phyloP scores from a whole-genome alignment of 2,888 invertebrate species.

The Leptopilina myrica region DNA sequence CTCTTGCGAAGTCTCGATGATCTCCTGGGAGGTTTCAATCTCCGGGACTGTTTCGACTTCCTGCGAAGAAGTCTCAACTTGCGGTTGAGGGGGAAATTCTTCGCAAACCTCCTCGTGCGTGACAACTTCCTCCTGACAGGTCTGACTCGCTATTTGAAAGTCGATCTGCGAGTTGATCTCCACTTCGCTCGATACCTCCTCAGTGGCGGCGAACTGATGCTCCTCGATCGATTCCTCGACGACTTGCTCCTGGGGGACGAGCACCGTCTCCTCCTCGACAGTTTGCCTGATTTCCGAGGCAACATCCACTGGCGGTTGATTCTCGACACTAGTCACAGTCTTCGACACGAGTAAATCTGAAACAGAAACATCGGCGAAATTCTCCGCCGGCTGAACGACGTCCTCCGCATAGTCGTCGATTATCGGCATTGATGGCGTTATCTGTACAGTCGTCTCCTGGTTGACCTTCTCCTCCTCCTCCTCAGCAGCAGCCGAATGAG shows the following conservation, averaged over 20 bases:
- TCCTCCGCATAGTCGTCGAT: slow-evolving; percentile 71
- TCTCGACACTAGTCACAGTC: slow-evolving; percentile 49
- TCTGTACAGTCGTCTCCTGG: slow-evolving; percentile 64
- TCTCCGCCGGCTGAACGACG: slow-evolving; percentile 56
- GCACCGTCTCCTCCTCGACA: slow-evolving; percentile 2
- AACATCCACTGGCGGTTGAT: slow-evolving; percentile 49
- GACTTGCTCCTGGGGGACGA: neutral
- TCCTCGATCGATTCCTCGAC: neutral
- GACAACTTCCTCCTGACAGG: neutral
- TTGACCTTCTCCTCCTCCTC: slow-evolving; percentile 48
- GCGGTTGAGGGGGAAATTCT: too few species aligned
- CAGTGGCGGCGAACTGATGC: too few species aligned
- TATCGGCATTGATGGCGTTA: slow-evolving; percentile 74
- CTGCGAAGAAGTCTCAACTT: too few species aligned
- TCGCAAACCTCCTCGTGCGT: neutral
- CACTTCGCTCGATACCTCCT: too few species aligned
- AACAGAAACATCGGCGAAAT: slow-evolving; percentile 62
- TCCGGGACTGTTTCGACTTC: neutral
- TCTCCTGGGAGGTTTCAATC: slow-evolving; percentile 40
- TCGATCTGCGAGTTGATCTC: too few species aligned
- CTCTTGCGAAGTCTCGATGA: slow-evolving; percentile 25
- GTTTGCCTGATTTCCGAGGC: slow-evolving; percentile 51
- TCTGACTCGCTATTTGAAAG: neutral
- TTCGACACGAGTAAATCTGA: slow-evolving; percentile 67
- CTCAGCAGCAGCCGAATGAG: too few species aligned